These are phyloP conservation scores for Caenorhabditis panamensis DNA, from an alignment of 2,888 invertebrate species.

Conservation along the genomic window DNA sequence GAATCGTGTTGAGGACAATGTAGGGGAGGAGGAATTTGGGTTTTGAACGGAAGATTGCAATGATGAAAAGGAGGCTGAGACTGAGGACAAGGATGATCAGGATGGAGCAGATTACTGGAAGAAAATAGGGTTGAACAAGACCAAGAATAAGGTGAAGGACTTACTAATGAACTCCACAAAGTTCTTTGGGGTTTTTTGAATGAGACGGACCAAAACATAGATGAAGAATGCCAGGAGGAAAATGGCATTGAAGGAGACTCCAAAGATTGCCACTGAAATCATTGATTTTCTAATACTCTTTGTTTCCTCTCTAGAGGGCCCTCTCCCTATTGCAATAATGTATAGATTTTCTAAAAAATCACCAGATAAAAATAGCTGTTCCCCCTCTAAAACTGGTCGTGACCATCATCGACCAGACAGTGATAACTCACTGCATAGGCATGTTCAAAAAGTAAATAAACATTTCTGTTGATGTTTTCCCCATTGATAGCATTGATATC, in stretches of 20 bases:
- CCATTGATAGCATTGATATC: too few relatives aligned
- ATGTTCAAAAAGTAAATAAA: conserved; percentile 10
- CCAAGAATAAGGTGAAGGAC: background rate
- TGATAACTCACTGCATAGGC: too few relatives aligned
- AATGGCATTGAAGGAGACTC: conserved; percentile 57
- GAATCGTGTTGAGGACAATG: conserved; percentile 53
- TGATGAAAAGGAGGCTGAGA: conserved; percentile 52
- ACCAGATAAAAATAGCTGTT: background rate
- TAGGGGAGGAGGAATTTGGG: conserved; percentile 56
- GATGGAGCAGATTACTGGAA: conserved; percentile 55
- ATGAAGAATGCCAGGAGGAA: conserved; percentile 48
- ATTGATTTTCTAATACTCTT: too few relatives aligned
- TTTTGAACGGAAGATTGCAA: conserved; percentile 53
- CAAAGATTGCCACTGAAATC: conserved; percentile 64
- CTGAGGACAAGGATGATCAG: conserved; percentile 40
- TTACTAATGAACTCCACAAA: conserved; percentile 56
- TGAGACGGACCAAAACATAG: conserved; percentile 44
- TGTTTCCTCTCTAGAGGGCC: too few relatives aligned
- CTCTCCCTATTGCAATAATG: too few relatives aligned
- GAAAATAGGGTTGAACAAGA: background rate
- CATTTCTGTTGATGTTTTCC: background rate
- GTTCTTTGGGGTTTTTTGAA: conserved; percentile 45
- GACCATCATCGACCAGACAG: too few relatives aligned
- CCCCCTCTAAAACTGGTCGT: background rate
- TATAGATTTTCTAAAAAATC: too few relatives aligned